Percentiles rank a stretch among this genome's conserved stretches.
Conservation (phyloP, 1,140 invertebrate species). For the Lordiphosa clarofinis region DNA sequence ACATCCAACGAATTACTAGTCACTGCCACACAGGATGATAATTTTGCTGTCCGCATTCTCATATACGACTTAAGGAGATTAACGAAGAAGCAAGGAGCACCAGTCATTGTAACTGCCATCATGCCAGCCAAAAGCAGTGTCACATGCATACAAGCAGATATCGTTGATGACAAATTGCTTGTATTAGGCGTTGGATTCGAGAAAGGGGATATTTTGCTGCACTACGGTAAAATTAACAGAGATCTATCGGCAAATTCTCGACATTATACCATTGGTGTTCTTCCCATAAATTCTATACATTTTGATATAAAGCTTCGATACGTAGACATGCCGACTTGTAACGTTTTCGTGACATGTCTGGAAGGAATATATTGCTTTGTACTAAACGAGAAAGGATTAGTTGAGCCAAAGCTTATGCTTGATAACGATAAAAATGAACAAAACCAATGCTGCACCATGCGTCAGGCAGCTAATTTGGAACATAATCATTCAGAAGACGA, state of each 20-base stretch:
- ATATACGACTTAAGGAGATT: constrained; percentile 46
- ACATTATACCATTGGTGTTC: constrained; percentile 16
- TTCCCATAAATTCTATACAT: constrained; percentile 43
- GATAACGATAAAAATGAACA: constrained; percentile 19
- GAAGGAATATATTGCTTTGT: constrained; percentile 33
- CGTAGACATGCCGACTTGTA: constrained; percentile 4
- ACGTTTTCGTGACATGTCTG: constrained; percentile 40
- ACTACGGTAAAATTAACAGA: constrained; percentile 41
- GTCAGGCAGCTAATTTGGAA: constrained; percentile 7
- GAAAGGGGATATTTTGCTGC: constrained; percentile 42
- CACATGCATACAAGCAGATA: constrained; percentile 17
- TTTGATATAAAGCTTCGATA: constrained; percentile 18
- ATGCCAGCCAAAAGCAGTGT: constrained; percentile 21
- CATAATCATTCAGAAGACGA: constrained; percentile 9
- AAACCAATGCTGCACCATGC: constrained; percentile 46
- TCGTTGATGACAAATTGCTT: constrained; percentile 30
- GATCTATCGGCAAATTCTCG: constrained; percentile 31
- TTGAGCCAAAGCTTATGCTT: constrained; percentile 20
- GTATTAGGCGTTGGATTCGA: constrained; percentile 43
- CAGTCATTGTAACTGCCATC: constrained; percentile 21
- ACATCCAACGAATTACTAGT: constrained; percentile 39
- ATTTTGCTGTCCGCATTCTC: constrained; percentile 19
- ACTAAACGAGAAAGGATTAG: constrained; percentile 38
- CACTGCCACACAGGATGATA: constrained; percentile 21
- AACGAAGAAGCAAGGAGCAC: constrained; percentile 26